Percentiles rank a stretch among this genome's conserved stretches.
These are phyloP conservation scores for Cinclus cinclus DNA, from an alignment of 2,113 vertebrate genomes.

Conservation along the genomic window DNA sequence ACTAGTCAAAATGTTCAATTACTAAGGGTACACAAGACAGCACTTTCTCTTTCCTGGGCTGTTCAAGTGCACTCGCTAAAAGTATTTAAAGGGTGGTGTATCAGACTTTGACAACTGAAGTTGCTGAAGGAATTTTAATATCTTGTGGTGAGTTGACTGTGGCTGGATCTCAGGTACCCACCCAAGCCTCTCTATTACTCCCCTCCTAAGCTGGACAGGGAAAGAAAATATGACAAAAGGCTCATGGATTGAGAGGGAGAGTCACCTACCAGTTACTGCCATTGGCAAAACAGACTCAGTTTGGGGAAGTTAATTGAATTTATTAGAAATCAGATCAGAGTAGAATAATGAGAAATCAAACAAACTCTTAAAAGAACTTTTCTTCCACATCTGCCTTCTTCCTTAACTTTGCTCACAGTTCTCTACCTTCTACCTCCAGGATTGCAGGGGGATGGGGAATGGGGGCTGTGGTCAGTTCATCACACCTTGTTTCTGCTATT, in stretches of 20 bases:
- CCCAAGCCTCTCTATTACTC: background rate
- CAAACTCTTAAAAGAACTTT: background rate
- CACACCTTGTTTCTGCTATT: background rate
- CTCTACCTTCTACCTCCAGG: background rate
- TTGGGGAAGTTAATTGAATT: background rate
- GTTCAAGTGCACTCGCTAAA: background rate
- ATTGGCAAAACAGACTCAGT: background rate
- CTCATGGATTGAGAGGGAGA: accelerated
- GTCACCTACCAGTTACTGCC: background rate
- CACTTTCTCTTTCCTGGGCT: background rate
- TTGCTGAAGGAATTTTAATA: background rate
- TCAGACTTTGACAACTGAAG: slow-evolving; percentile 6
- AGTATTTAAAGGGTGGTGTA: background rate
- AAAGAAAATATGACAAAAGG: background rate
- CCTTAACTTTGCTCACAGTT: background rate
- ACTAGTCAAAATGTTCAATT: background rate
- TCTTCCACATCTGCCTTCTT: background rate
- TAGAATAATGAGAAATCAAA: background rate
- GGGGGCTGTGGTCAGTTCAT: background rate
- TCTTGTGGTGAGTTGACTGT: background rate
- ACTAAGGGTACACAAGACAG: background rate
- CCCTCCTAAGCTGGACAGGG: background rate
- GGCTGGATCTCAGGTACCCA: background rate
- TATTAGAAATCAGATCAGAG: background rate
- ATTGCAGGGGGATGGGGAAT: background rate